Conservation (phyloP, 2,797 vertebrate species). For the Florisuga fusca region DNA sequence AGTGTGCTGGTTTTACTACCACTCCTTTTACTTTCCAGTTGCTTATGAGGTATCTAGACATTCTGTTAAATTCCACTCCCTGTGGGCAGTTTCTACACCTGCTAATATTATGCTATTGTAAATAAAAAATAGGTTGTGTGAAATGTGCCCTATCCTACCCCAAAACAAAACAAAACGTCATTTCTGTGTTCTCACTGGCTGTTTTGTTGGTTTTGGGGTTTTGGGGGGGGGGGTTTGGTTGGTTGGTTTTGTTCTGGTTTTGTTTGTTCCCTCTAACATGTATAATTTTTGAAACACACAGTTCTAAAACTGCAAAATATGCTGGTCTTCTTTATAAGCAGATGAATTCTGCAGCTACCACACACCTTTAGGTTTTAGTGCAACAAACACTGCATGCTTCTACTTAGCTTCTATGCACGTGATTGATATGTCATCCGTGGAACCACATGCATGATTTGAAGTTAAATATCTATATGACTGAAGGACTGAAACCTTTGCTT, state of each 20-base stretch:
- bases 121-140: neutral
- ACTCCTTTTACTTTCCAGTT: neutral
- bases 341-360: neutral
- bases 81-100: neutral
- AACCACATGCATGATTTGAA: neutral
- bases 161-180: neutral
- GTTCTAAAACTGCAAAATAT: neutral
- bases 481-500: neutral
- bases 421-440: fast-evolving
- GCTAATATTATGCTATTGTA: neutral
- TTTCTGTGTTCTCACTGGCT: neutral
- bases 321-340: neutral
- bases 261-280: neutral
- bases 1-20: neutral
- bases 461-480: neutral
- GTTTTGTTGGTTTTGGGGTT: neutral
- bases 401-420: neutral
- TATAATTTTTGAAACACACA: neutral
- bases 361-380: neutral
- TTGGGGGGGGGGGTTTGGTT: too few relatives aligned
- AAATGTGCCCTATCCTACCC: neutral
- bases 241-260: neutral
- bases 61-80: neutral
- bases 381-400: neutral
- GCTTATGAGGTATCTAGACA: neutral